These are phyloP conservation scores for Astreopora myriophthalma DNA, from an alignment of 64 coral and sea anemone species.

Conservation along the genomic window DNA sequence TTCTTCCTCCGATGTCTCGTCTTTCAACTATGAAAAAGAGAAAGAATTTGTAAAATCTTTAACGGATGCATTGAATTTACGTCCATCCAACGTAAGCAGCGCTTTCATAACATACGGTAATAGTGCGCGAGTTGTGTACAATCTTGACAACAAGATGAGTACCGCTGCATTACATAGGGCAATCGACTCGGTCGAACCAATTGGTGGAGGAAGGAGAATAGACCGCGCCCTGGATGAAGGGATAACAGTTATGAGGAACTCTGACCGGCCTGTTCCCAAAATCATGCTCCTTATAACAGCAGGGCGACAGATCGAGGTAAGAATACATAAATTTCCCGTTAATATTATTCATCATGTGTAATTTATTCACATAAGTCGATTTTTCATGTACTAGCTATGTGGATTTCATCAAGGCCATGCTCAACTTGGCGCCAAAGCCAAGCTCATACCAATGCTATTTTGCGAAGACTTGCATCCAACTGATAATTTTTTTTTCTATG, in stretches of 20 bases:
- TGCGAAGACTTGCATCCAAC: too few relatives aligned
- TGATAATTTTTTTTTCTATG: too few relatives aligned
- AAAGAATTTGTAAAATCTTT: slow-evolving; percentile 45
- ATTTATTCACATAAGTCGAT: too few relatives aligned
- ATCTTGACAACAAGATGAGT: background rate
- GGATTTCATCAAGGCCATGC: too few relatives aligned
- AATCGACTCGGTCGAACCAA: slow-evolving; percentile 11
- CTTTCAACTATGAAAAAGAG: slow-evolving; percentile 12
- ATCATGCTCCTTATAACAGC: slow-evolving; percentile 41
- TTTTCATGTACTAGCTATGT: too few relatives aligned
- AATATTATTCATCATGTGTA: too few relatives aligned
- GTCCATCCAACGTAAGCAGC: background rate
- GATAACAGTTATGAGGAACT: background rate
- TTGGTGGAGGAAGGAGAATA: slow-evolving; percentile 26
- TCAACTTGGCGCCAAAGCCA: too few relatives aligned
- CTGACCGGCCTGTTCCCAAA: background rate
- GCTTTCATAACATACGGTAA: slow-evolving; percentile 52
- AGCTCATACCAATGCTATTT: too few relatives aligned
- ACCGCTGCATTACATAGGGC: background rate
- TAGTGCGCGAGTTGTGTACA: slow-evolving; percentile 1
- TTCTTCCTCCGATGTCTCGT: slow-evolving; percentile 40
- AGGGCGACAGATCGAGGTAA: slow-evolving; percentile 29
- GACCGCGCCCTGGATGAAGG: slow-evolving; percentile 36
- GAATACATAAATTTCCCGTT: background rate
- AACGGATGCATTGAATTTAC: background rate